These are phyloP conservation scores for Operophtera brumata DNA, from an alignment of 2,888 invertebrate genomes.

Conservation along the genomic window DNA sequence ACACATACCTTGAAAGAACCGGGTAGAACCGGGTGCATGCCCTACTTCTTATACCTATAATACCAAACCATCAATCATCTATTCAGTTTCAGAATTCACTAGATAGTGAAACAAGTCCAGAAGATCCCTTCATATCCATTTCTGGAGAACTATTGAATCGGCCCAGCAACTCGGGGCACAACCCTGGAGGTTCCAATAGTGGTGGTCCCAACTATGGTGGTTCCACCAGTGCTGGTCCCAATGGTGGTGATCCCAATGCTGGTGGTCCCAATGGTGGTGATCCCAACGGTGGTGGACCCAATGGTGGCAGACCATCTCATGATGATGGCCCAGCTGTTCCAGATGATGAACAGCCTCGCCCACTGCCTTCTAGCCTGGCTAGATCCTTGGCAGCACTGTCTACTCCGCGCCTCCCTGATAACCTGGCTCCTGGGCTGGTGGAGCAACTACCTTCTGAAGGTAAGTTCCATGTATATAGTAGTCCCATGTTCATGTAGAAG, in stretches of 20 bases:
- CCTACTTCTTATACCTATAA: no score
- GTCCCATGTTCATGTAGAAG: no score
- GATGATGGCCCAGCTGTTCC: conserved; percentile 12
- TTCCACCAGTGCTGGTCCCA: neutral
- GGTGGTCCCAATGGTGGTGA: neutral
- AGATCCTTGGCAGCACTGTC: conserved; percentile 82
- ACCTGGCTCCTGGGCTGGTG: conserved; percentile 82
- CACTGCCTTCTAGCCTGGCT: conserved; percentile 79
- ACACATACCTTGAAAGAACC: no score
- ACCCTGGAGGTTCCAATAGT: neutral
- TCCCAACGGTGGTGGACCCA: neutral
- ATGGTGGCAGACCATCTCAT: neutral
- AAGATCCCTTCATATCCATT: conserved; percentile 56
- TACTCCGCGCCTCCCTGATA: conserved; percentile 80
- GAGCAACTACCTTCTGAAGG: conserved; percentile 88
- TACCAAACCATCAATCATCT: no score
- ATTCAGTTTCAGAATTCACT: conserved; percentile 58
- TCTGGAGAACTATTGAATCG: conserved; percentile 6
- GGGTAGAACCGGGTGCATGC: no score
- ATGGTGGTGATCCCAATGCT: neutral
- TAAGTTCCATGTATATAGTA: conserved; percentile 35
- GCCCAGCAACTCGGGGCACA: neutral
- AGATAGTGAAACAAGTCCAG: conserved; percentile 73
- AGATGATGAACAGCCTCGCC: conserved; percentile 28
- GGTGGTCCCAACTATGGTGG: conserved; percentile 21